Percentiles rank a stretch among this genome's conserved stretches.
phyloP scores from a whole-genome alignment of 2,888 invertebrate genomes.

The Agelastica alni region DNA sequence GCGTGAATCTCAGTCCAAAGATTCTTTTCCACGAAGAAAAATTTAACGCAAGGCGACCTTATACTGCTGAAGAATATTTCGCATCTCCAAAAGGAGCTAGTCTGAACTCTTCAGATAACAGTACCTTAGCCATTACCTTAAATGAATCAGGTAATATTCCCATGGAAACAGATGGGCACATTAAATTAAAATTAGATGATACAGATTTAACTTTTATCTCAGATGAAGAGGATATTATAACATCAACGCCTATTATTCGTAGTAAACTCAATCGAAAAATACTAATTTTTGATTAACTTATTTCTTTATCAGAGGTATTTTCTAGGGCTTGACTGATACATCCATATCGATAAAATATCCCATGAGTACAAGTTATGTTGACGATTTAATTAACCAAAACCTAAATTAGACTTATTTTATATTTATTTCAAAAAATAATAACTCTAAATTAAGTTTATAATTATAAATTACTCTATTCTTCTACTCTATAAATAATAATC shows the following conservation, averaged over 20 bases:
- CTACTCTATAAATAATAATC: no score
- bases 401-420: no score
- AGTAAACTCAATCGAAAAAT: slow-evolving; percentile 13
- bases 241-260: slow-evolving; percentile 28
- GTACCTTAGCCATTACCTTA: slow-evolving; percentile 18
- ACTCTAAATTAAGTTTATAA: no score
- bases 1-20: slow-evolving; percentile 9
- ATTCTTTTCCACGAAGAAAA: slow-evolving; percentile 7
- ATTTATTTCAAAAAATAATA: no score
- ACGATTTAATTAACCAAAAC: no score
- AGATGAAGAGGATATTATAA: slow-evolving; percentile 22
- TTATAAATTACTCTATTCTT: no score
- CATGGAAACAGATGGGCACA: slow-evolving; percentile 12
- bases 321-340: not conserved
- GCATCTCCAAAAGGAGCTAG: slow-evolving; percentile 8
- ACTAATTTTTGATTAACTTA: slow-evolving; percentile 8
- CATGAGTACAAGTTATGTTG: no score
- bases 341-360: not conserved
- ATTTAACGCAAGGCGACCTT: not conserved
- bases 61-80: slow-evolving; percentile 12
- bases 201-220: slow-evolving; percentile 4
- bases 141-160: slow-evolving; percentile 8
- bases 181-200: slow-evolving; percentile 2
- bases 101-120: slow-evolving; percentile 12
- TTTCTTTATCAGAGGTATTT: not conserved